A percentile compares a stretch with the other conserved stretches of the same genome.
These are phyloP conservation scores for Phyllotreta striolata DNA, from an alignment of 2,888 invertebrate genomes.

Conservation along the genomic window DNA sequence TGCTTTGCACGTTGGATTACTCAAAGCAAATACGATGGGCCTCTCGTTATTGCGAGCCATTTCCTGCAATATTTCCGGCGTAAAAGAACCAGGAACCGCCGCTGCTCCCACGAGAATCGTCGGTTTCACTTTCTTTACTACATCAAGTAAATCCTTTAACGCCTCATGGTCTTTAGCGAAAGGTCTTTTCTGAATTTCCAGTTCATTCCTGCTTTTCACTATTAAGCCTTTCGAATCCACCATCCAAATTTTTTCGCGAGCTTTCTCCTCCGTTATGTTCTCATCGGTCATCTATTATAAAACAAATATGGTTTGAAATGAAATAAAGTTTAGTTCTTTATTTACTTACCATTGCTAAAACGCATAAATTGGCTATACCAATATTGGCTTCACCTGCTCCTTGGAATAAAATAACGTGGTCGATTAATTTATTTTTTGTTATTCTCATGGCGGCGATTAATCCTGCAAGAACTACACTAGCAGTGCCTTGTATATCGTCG, in stretches of 20 bases:
- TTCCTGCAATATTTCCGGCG: slow-evolving; percentile 79
- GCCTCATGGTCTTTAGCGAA: slow-evolving; percentile 84
- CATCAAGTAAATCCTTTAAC: slow-evolving; percentile 79
- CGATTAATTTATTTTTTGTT: slow-evolving; percentile 81
- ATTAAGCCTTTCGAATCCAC: slow-evolving; percentile 95
- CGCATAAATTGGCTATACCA: slow-evolving; percentile 92
- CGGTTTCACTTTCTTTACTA: slow-evolving; percentile 83
- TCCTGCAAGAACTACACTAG: slow-evolving; percentile 94
- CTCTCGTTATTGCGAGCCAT: slow-evolving; percentile 85
- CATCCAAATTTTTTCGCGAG: slow-evolving; percentile 87
- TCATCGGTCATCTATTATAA: slow-evolving; percentile 73
- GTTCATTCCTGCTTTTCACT: slow-evolving; percentile 84
- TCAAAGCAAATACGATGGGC: slow-evolving; percentile 96
- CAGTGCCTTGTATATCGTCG: slow-evolving; percentile 91
- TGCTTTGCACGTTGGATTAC: slow-evolving; percentile 97
- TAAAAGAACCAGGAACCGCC: slow-evolving; percentile 94
- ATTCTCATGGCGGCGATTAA: slow-evolving; percentile 85
- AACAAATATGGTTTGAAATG: not conserved
- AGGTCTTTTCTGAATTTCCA: slow-evolving; percentile 79
- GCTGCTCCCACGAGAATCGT: slow-evolving; percentile 94
- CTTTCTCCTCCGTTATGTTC: slow-evolving; percentile 70
- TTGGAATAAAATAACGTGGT: slow-evolving; percentile 88
- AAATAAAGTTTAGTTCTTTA: not conserved
- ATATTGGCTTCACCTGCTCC: slow-evolving; percentile 90
- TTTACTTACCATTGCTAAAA: slow-evolving; percentile 83